Percentiles rank a stretch among this genome's conserved stretches.
These are phyloP conservation scores for Glaucidium brasilianum DNA, from an alignment of 2,113 vertebrate genomes.

Conservation along the genomic window DNA sequence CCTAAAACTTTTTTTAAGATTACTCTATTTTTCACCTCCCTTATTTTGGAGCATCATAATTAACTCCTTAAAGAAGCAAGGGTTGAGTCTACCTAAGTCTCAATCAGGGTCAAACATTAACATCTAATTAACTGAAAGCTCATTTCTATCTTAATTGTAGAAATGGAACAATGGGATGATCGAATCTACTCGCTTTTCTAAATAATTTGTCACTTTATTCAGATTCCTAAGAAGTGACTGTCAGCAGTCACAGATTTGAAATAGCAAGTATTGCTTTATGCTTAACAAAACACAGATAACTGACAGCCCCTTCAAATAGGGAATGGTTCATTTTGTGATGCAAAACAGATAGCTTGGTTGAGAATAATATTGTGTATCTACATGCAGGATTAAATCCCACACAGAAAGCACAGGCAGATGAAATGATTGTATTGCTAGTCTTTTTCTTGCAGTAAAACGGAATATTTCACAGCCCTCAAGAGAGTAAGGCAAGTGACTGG, in stretches of 20 bases:
- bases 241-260: conserved; percentile 32
- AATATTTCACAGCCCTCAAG: background rate
- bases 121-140: background rate
- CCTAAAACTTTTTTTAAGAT: background rate
- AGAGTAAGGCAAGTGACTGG: conserved; percentile 10
- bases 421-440: background rate
- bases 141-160: conserved; percentile 31
- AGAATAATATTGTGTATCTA: conserved; percentile 12
- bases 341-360: conserved; percentile 40
- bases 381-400: conserved; percentile 34
- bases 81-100: background rate
- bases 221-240: conserved; percentile 4
- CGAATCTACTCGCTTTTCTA: background rate
- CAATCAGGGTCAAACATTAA: background rate
- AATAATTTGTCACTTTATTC: conserved; percentile 47
- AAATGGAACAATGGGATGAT: conserved; percentile 17
- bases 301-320: conserved; percentile 19
- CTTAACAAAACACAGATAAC: conserved; percentile 55
- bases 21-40: background rate
- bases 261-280: conserved; percentile 24
- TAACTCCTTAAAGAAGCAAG: background rate
- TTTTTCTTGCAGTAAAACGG: background rate
- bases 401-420: background rate
- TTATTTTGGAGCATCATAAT: background rate
- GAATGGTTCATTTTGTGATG: conserved; percentile 49